phyloP scores from a whole-genome alignment of 2,113 vertebrate species.

The Bubalus kerabau region DNA sequence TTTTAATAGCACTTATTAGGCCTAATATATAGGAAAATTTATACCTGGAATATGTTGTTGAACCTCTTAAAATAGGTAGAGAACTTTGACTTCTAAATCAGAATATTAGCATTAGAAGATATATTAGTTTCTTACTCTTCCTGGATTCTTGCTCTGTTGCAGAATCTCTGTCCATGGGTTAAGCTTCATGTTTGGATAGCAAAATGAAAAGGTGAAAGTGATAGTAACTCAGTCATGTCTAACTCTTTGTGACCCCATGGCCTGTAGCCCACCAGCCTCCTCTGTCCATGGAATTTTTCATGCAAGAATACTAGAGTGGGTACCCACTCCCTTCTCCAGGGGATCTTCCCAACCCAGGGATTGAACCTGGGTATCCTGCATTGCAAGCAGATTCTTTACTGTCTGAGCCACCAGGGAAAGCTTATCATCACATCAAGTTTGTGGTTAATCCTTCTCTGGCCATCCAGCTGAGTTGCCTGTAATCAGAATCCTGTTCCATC shows the following conservation, averaged over 20 bases:
- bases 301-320: not conserved
- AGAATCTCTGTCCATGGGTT: not conserved
- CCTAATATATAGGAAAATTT: not conserved
- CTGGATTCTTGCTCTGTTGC: not conserved
- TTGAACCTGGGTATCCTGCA: not conserved
- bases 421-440: not conserved
- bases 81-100: not conserved
- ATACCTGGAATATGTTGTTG: not conserved
- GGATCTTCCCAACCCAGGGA: not conserved
- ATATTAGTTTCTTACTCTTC: not conserved
- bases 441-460: not conserved
- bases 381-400: not conserved
- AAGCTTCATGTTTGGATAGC: not conserved
- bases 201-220: not conserved
- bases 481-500: not conserved
- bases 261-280: not conserved
- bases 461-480: not conserved
- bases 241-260: not conserved
- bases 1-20: constrained; percentile 39
- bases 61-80: constrained; percentile 3
- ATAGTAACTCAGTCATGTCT: not conserved
- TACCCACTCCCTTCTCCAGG: not conserved
- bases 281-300: not conserved
- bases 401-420: not conserved
- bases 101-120: not conserved